These are phyloP conservation scores for Siphonodentalium dalli DNA, from an alignment of 2,888 invertebrate species.

Conservation along the genomic window DNA sequence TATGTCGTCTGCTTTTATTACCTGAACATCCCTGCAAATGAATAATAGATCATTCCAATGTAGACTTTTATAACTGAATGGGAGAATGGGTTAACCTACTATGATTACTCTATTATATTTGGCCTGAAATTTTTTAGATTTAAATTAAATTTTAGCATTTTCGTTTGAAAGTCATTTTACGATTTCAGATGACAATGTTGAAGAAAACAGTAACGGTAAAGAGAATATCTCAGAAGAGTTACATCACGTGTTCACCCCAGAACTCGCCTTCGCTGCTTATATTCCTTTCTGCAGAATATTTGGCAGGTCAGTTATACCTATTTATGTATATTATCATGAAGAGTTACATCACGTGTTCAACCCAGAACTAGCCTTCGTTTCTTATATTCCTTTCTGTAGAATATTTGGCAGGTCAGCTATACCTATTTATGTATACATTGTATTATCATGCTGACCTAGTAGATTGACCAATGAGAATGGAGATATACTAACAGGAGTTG, in stretches of 20 bases:
- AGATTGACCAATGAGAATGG: too few relatives aligned
- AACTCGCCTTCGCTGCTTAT: slow-evolving; percentile 85
- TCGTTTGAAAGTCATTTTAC: background rate
- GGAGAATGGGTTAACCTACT: too few relatives aligned
- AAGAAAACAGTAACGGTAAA: slow-evolving; percentile 24
- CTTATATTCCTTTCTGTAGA: slow-evolving; percentile 72
- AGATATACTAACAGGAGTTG: too few relatives aligned
- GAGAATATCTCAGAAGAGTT: slow-evolving; percentile 73
- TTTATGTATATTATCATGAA: too few relatives aligned
- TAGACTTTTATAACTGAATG: too few relatives aligned
- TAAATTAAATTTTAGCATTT: background rate
- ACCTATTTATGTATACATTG: too few relatives aligned
- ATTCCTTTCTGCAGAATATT: slow-evolving; percentile 66
- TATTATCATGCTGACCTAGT: too few relatives aligned
- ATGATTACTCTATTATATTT: too few relatives aligned
- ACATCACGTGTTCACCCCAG: slow-evolving; percentile 80
- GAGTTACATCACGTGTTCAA: slow-evolving; percentile 85
- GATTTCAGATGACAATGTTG: slow-evolving; percentile 28
- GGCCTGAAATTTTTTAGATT: too few relatives aligned
- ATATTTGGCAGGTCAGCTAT: slow-evolving; percentile 65
- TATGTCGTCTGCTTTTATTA: too few relatives aligned
- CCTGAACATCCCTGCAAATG: too few relatives aligned
- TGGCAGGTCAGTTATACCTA: slow-evolving; percentile 63
- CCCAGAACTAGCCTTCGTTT: slow-evolving; percentile 81
- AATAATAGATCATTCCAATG: too few relatives aligned